These are phyloP conservation scores for Ficedula albicollis DNA, from an alignment of 2,797 vertebrate species.

Conservation along the genomic window DNA sequence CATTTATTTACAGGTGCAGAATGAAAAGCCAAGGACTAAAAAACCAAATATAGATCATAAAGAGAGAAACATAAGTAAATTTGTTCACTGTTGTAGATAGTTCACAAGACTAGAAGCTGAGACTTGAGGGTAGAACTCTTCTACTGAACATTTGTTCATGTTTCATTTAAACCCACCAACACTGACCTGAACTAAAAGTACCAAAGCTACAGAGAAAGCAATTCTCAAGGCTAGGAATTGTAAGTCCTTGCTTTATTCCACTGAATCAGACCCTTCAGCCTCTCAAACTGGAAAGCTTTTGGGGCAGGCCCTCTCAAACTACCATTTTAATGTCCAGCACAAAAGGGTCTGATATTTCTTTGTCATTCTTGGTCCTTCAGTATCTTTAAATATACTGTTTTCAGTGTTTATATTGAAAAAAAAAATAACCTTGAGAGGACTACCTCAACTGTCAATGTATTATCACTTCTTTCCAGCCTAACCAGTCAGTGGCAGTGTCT, in stretches of 20 bases:
- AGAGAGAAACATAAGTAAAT: background rate
- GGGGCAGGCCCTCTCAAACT: background rate
- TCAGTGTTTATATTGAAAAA: background rate
- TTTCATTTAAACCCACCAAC: background rate
- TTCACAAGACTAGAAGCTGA: background rate
- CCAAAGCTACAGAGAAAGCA: background rate
- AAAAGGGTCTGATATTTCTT: background rate
- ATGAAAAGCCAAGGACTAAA: background rate
- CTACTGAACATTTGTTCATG: background rate
- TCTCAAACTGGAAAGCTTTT: background rate
- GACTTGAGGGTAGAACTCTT: background rate
- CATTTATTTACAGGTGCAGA: background rate
- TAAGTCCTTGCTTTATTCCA: background rate
- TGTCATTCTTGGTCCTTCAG: background rate
- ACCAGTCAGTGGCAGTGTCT: background rate
- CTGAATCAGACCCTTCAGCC: background rate
- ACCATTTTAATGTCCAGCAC: background rate
- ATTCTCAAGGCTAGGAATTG: background rate
- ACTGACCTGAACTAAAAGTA: background rate
- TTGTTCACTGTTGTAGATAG: background rate
- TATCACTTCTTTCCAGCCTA: background rate
- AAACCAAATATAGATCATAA: background rate
- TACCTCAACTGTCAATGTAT: background rate
- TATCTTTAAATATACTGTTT: background rate
- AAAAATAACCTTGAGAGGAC: background rate